A percentile compares a stretch with the other conserved stretches of the same genome.
Evolutionary conservation across 64 coral and sea anemone species (phyloP).

Genomic region (Catalaphyllia jardinei): DNA sequence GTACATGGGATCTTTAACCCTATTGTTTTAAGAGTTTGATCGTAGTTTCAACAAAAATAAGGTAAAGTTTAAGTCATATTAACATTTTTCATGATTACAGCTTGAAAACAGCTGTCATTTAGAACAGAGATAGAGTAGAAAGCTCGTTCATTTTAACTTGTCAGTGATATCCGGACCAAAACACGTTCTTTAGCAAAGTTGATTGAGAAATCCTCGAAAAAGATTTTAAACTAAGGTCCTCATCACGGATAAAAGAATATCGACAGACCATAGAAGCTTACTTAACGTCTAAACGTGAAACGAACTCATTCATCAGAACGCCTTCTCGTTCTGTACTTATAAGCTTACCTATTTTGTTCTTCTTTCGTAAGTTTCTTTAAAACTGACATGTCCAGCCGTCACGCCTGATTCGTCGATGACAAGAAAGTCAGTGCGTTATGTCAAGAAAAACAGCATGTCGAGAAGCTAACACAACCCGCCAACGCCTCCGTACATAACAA

Average conservation of each 20-base stretch:
- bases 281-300: too few species aligned
- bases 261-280: too few species aligned
- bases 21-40: too few species aligned
- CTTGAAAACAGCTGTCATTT: neutral
- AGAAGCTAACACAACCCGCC: neutral
- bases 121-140: neutral
- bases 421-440: neutral
- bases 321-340: neutral
- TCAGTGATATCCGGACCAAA: too few species aligned
- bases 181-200: too few species aligned
- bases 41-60: too few species aligned
- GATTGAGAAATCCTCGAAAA: too few species aligned
- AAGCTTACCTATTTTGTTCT: neutral
- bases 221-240: too few species aligned
- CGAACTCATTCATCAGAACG: neutral
- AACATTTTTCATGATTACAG: neutral
- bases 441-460: neutral
- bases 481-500: neutral
- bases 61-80: too few species aligned
- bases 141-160: neutral
- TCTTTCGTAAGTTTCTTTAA: conserved; percentile 19
- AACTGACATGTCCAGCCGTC: neutral
- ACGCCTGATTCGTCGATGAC: neutral
- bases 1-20: too few species aligned
- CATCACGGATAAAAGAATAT: too few species aligned